These are phyloP conservation scores for Conus ventricosus DNA, from an alignment of 1,140 invertebrate genomes.

Conservation along the genomic window DNA sequence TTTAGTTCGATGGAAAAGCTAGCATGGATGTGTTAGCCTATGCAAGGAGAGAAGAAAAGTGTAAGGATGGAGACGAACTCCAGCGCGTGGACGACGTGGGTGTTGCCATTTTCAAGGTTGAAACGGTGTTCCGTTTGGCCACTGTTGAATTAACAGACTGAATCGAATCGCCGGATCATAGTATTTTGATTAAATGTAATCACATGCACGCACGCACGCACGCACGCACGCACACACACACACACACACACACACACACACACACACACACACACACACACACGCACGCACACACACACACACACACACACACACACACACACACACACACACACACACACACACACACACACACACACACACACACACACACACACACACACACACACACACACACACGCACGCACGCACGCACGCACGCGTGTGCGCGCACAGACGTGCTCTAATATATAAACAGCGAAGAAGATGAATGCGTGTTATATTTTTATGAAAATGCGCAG, in stretches of 20 bases:
- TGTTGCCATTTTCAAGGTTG: no score
- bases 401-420: neutral
- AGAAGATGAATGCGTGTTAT: no score
- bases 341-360: neutral
- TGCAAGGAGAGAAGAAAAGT: no score
- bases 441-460: neutral
- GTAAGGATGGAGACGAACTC: no score
- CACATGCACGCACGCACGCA: neutral
- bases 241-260: constrained; percentile 13
- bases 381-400: neutral
- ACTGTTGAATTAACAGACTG: no score
- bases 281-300: neutral
- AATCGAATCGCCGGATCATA: no score
- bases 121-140: no score
- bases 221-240: neutral
- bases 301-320: neutral
- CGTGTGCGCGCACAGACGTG: neutral
- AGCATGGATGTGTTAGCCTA: no score
- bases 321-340: neutral
- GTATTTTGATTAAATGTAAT: no score
- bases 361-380: neutral
- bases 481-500: no score
- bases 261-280: neutral
- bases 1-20: no score
- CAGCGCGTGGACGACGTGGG: no score